Evolutionary conservation across 2,113 vertebrate genomes (phyloP).

Genomic region (Thalassoma bifasciatum): DNA sequence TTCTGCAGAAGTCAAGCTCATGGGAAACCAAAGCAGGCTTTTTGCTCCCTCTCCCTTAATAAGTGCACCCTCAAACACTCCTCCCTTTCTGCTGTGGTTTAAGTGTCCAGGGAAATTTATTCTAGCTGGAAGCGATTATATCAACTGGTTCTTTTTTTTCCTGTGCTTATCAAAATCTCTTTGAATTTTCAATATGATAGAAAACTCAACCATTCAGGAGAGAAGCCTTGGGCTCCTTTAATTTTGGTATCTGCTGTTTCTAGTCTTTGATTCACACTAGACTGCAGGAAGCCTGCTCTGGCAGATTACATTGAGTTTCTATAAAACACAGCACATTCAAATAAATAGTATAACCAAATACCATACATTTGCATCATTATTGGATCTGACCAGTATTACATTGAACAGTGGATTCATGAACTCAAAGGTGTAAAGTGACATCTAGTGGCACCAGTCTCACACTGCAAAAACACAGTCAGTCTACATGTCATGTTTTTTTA

Average conservation of each 20-base stretch:
- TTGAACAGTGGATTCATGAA: neutral
- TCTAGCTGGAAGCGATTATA: neutral
- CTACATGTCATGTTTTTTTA: neutral
- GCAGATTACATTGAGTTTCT: neutral
- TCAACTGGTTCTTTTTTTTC: neutral
- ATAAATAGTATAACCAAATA: neutral
- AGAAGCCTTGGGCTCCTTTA: neutral
- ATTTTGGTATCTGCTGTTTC: neutral
- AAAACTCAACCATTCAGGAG: neutral
- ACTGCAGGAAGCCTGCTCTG: neutral
- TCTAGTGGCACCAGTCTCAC: constrained; percentile 47
- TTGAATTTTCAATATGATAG: neutral
- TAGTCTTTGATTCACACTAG: neutral
- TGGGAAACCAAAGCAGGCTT: neutral
- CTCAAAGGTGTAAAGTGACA: constrained; percentile 38
- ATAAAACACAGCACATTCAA: neutral
- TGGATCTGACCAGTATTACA: neutral
- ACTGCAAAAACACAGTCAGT: constrained; percentile 1
- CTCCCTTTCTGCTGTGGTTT: neutral
- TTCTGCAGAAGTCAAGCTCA: neutral
- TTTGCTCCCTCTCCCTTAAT: neutral
- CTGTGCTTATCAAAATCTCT: neutral
- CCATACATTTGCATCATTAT: neutral
- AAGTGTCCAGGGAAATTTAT: neutral
- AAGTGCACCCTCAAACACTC: neutral